phyloP scores from a whole-genome alignment of 2,888 invertebrate genomes.

The Hymenopus coronatus region DNA sequence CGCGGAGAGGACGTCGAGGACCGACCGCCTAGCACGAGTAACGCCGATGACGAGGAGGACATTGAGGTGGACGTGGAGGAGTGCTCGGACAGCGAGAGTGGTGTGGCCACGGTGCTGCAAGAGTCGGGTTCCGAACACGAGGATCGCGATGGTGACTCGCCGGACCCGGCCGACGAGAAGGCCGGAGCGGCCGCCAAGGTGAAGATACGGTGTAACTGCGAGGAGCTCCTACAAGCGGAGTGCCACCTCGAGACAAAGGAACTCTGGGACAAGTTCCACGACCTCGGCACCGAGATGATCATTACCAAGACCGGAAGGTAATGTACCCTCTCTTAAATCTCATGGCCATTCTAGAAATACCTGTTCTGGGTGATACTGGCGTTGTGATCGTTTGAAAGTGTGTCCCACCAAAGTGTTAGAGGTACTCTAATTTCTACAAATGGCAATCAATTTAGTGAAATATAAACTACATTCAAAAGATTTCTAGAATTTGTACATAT shows the following conservation, averaged over 20 bases:
- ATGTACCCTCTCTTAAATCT: conserved; percentile 41
- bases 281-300: conserved; percentile 80
- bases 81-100: conserved; percentile 61
- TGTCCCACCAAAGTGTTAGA: background rate
- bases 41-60: conserved; percentile 54
- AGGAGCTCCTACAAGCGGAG: conserved; percentile 61
- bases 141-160: conserved; percentile 28
- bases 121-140: conserved; percentile 30
- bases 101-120: background rate
- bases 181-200: conserved; percentile 42
- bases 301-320: conserved; percentile 81
- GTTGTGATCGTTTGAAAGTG: background rate
- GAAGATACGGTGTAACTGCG: conserved; percentile 63
- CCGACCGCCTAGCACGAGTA: conserved; percentile 32
- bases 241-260: conserved; percentile 79
- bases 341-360: too few species aligned
- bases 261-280: conserved; percentile 77
- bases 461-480: too few species aligned
- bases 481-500: too few species aligned
- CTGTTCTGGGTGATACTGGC: background rate
- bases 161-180: conserved; percentile 31
- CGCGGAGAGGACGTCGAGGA: conserved; percentile 10
- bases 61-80: conserved; percentile 70
- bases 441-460: too few species aligned
- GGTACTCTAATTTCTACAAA: too few species aligned